Percentiles rank a stretch among this genome's conserved stretches.
phyloP scores from a whole-genome alignment of 1,140 invertebrate genomes.

The Zaprionus vittiger region DNA sequence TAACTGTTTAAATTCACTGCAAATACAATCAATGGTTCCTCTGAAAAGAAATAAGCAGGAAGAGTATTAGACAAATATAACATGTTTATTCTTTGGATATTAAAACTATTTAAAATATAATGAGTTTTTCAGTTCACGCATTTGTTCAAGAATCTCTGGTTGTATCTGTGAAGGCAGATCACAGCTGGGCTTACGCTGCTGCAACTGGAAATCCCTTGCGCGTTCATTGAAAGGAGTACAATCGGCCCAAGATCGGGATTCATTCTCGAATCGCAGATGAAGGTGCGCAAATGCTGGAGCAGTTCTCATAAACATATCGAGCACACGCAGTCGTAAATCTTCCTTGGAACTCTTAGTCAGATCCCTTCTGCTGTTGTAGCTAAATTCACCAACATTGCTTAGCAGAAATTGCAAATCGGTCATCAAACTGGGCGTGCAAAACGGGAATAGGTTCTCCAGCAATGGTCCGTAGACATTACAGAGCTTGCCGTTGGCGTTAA shows the following conservation, averaged over 20 bases:
- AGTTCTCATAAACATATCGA: slow-evolving; percentile 36
- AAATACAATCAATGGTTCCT: background rate
- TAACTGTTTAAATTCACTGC: background rate
- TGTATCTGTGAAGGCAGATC: slow-evolving; percentile 26
- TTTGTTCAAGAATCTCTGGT: slow-evolving; percentile 44
- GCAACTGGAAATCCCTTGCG: background rate
- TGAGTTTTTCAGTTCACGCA: slow-evolving; percentile 38
- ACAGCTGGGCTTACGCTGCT: slow-evolving; percentile 5
- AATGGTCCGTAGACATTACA: slow-evolving; percentile 48
- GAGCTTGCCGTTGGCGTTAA: slow-evolving; percentile 22
- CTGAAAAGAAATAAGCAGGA: slow-evolving; percentile 38
- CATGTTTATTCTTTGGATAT: slow-evolving; percentile 21
- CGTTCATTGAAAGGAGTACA: slow-evolving; percentile 17
- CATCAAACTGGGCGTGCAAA: slow-evolving; percentile 16
- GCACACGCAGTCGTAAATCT: slow-evolving; percentile 49
- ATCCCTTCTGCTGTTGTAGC: slow-evolving; percentile 19
- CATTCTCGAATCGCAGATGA: slow-evolving; percentile 36
- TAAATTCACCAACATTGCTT: slow-evolving; percentile 37
- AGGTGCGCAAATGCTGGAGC: slow-evolving; percentile 39
- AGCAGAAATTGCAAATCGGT: slow-evolving; percentile 45
- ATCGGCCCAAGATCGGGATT: slow-evolving; percentile 38
- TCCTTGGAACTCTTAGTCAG: background rate
- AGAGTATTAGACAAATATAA: background rate
- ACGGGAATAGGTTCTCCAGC: slow-evolving; percentile 38
- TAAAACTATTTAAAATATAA: slow-evolving; percentile 2